Percentiles rank a stretch among this genome's conserved stretches.
These are phyloP conservation scores for Drosophila lacertosa DNA, from an alignment of 1,140 invertebrate genomes.

Conservation along the genomic window DNA sequence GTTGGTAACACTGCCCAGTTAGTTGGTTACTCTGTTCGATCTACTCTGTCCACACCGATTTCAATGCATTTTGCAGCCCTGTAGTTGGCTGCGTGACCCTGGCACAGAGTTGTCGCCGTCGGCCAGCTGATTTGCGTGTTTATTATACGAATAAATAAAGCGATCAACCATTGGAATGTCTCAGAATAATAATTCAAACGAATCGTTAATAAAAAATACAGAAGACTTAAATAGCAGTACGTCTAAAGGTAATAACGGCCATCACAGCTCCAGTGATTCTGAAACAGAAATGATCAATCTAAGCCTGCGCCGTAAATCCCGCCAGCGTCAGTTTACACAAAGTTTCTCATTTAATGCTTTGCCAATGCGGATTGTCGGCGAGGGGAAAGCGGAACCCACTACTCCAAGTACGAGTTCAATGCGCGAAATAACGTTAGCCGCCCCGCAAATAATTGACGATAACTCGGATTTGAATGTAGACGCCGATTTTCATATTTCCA, in stretches of 20 bases:
- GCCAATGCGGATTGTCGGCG: conserved; percentile 42
- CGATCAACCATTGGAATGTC: conserved; percentile 35
- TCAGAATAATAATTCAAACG: conserved; percentile 12
- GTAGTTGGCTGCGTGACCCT: neutral
- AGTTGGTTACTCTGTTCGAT: conserved; percentile 44
- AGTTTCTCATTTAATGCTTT: conserved; percentile 50
- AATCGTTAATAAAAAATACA: neutral
- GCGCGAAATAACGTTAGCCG: conserved; percentile 45
- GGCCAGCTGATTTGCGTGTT: conserved; percentile 25
- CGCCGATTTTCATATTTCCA: conserved; percentile 59
- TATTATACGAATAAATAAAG: conserved; percentile 8
- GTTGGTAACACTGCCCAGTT: conserved; percentile 28
- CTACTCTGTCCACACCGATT: conserved; percentile 4
- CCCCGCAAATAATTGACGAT: conserved; percentile 52
- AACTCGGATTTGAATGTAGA: conserved; percentile 55
- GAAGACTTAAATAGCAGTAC: neutral
- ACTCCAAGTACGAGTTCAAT: conserved; percentile 9
- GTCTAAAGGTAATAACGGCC: neutral
- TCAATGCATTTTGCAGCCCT: conserved; percentile 14
- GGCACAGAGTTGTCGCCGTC: neutral
- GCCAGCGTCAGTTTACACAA: conserved; percentile 12
- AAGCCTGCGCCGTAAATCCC: conserved; percentile 45
- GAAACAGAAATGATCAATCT: conserved; percentile 37
- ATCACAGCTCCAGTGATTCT: conserved; percentile 36
- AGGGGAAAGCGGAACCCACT: conserved; percentile 1